phyloP scores from a whole-genome alignment of 2,888 invertebrate genomes.

The Reticulitermes lucifugus region DNA sequence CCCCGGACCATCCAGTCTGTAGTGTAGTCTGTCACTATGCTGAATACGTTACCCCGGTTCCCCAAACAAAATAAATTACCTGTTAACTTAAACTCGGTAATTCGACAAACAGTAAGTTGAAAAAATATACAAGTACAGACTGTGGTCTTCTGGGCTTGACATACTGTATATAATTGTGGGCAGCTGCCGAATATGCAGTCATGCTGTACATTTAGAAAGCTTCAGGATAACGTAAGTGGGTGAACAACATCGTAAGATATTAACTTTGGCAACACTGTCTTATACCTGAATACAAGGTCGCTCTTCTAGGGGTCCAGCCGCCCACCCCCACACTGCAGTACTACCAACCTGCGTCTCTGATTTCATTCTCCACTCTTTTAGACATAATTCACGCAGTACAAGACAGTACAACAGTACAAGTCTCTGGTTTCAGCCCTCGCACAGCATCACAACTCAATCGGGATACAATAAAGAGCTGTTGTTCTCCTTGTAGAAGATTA shows the following conservation, averaged over 20 bases:
- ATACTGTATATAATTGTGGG: too few species aligned
- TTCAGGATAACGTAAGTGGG: not conserved
- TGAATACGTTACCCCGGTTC: too few species aligned
- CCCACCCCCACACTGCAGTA: conserved; percentile 17
- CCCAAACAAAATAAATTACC: too few species aligned
- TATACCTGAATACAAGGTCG: conserved; percentile 23
- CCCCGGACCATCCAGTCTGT: too few species aligned
- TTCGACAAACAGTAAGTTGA: not conserved
- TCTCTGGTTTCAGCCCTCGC: not conserved
- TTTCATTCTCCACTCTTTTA: not conserved
- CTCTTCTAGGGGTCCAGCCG: not conserved
- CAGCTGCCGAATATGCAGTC: too few species aligned
- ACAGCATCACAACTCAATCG: not conserved
- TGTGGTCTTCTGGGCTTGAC: too few species aligned
- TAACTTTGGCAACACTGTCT: conserved; percentile 19
- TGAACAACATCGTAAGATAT: not conserved
- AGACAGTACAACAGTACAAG: not conserved
- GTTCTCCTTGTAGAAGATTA: too few species aligned
- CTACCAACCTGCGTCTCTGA: not conserved
- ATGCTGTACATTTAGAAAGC: not conserved
- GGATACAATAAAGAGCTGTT: not conserved
- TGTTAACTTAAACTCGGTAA: too few species aligned
- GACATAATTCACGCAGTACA: not conserved
- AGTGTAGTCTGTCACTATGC: too few species aligned
- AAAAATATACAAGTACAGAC: not conserved